Base-by-base conservation (phyloP, 2,797 vertebrate species). In the Hydrocynus forskahlii region DNA sequence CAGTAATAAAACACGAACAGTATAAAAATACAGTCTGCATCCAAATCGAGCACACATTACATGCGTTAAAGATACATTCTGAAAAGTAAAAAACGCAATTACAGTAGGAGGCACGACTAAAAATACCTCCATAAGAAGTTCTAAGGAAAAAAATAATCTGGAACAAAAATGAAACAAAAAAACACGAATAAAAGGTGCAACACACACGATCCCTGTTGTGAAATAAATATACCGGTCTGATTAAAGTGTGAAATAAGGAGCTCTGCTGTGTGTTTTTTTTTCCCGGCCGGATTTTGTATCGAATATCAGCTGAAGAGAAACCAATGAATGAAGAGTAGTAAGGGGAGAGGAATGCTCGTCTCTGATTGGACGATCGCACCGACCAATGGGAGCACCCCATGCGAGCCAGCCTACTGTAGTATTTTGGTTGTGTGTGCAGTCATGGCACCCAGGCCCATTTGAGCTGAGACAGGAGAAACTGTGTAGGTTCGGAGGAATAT, bases 221-320 rank as follows among this genome's bases (percentile, higher is more conserved):
- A 35, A 35, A 35, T 3, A 35, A 35, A 35, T 3, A 3, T 35
- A 2, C 35, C 35, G 35, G 4, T 35, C 35, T 35, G 35, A 35
- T 35, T 2, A 35, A 35, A 35, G 35, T 35, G 35, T 35, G 35
- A 35, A 35, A 35, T 35, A 35, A 35, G 0, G 23, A 29, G 10
- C 43, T 69, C n/a, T 23, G 25, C 43, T 14, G 13, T 40, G 16
- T 19, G 16, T 5, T 35, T 63, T 77, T n/a, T 83, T 83, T 92
- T 95, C 92, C 92, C 93, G 93, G 91, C 87, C 91, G 90, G 88
- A 89, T 94, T 94, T 90, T 43, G 90, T 92, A 94, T 88, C 89
- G 92, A 91, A 92, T 86, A 85, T 85, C 45, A 35, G 80, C 72
- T 68, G 17, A 83, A 55, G 75, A 40, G 67, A 88, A 94, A 89